Conservation (phyloP, 2,888 invertebrate genomes). For the Drosophila algonquin region DNA sequence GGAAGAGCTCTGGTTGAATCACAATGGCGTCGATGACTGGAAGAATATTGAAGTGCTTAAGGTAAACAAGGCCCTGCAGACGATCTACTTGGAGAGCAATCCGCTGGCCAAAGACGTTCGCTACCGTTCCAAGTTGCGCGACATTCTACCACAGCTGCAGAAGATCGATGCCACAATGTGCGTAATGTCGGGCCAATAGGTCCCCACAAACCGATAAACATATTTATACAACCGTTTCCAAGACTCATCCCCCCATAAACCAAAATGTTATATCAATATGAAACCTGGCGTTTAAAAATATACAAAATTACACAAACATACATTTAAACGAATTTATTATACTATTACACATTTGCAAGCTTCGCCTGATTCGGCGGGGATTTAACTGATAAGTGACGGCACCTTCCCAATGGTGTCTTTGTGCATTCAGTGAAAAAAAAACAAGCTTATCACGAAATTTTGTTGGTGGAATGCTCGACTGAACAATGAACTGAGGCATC, state of each 20-base stretch:
- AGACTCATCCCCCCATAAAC: slow-evolving; percentile 34
- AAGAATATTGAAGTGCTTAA: slow-evolving; percentile 90
- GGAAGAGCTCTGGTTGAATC: slow-evolving; percentile 98
- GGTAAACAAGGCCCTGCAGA: slow-evolving; percentile 88
- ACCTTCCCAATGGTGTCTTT: neutral
- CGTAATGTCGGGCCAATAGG: slow-evolving; percentile 55
- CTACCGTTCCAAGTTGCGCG: slow-evolving; percentile 95
- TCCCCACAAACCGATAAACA: neutral
- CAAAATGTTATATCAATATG: slow-evolving; percentile 22
- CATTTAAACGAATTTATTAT: neutral
- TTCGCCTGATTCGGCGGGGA: neutral
- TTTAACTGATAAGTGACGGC: slow-evolving; percentile 30
- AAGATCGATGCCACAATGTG: slow-evolving; percentile 98
- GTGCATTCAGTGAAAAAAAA: slow-evolving; percentile 1
- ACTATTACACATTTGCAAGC: neutral
- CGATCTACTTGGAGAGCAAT: slow-evolving; percentile 97
- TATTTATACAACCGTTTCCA: neutral
- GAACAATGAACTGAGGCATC: slow-evolving; percentile 9
- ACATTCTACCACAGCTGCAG: slow-evolving; percentile 91
- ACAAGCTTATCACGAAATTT: slow-evolving; percentile 9
- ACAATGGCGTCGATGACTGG: slow-evolving; percentile 95
- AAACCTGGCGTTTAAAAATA: slow-evolving; percentile 33
- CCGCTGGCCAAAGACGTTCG: slow-evolving; percentile 93
- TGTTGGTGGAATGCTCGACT: neutral
- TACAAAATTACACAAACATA: slow-evolving; percentile 1